Evolutionary conservation across 2,888 invertebrate genomes (phyloP).

Genomic region (Andrena haemorrhoa): DNA sequence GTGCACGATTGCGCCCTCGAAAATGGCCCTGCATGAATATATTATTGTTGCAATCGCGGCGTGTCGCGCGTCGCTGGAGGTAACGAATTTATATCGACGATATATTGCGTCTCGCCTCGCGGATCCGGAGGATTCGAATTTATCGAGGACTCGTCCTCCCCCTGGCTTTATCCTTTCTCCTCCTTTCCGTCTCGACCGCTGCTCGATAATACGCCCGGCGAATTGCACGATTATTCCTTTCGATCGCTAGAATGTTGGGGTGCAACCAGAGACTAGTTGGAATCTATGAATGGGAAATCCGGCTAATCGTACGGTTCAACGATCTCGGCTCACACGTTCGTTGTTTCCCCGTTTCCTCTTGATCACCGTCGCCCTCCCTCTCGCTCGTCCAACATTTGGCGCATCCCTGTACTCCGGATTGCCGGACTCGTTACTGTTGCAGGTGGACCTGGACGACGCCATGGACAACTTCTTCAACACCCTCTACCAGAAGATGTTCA

Average conservation of each 20-base stretch:
- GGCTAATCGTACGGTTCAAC: background rate
- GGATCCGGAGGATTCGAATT: slow-evolving; percentile 27
- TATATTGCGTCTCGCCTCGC: slow-evolving; percentile 29
- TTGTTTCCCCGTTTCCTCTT: slow-evolving; percentile 11
- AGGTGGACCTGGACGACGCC: slow-evolving; percentile 93
- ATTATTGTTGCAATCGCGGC: slow-evolving; percentile 55
- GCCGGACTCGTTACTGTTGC: slow-evolving; percentile 72
- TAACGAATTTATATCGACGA: slow-evolving; percentile 61
- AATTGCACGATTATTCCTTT: slow-evolving; percentile 8
- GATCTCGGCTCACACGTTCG: background rate
- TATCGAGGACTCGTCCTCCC: slow-evolving; percentile 11
- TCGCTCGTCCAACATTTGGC: background rate
- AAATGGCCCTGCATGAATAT: slow-evolving; percentile 55
- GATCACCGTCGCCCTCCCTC: background rate
- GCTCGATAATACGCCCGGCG: slow-evolving; percentile 7
- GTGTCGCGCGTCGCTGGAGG: slow-evolving; percentile 17
- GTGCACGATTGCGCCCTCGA: slow-evolving; percentile 32
- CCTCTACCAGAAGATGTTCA: slow-evolving; percentile 98
- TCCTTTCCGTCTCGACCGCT: background rate
- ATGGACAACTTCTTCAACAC: slow-evolving; percentile 97
- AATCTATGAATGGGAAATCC: slow-evolving; percentile 3
- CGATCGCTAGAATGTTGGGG: slow-evolving; percentile 14
- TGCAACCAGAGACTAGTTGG: background rate
- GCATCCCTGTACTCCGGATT: background rate
- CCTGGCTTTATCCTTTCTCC: background rate